Evolutionary conservation across 1,140 invertebrate genomes (phyloP).

Genomic region (Thaumetopoea pityocampa): DNA sequence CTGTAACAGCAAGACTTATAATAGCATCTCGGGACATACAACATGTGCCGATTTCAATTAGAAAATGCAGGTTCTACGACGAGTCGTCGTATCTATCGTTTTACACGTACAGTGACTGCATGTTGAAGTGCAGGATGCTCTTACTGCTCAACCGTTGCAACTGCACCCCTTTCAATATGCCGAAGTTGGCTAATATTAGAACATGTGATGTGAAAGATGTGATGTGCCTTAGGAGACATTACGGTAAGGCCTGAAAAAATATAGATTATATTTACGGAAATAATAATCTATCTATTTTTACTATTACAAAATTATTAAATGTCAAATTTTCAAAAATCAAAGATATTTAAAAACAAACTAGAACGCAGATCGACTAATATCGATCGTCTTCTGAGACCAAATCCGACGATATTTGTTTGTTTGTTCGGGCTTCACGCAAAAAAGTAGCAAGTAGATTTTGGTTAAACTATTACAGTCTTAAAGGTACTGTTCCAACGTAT

Average conservation of each 20-base stretch:
- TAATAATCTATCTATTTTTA: too few species aligned
- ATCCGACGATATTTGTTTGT: too few species aligned
- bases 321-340: too few species aligned
- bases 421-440: too few species aligned
- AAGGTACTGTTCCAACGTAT: too few species aligned
- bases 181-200: constrained; percentile 53
- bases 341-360: too few species aligned
- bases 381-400: too few species aligned
- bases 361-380: too few species aligned
- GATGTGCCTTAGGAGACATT: constrained; percentile 48
- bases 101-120: constrained; percentile 72
- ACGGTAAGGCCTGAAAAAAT: constrained; percentile 50
- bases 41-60: constrained; percentile 43
- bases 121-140: constrained; percentile 73
- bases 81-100: constrained; percentile 59
- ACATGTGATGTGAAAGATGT: constrained; percentile 65
- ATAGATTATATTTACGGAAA: too few species aligned
- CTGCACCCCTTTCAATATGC: constrained; percentile 76
- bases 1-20: constrained; percentile 54
- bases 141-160: constrained; percentile 73
- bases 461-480: too few species aligned
- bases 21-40: constrained; percentile 65
- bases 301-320: too few species aligned
- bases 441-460: too few species aligned
- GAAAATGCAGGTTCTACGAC: constrained; percentile 68